These are phyloP conservation scores for Siniperca scherzeri DNA, from an alignment of 2,797 vertebrate genomes.

Conservation along the genomic window DNA sequence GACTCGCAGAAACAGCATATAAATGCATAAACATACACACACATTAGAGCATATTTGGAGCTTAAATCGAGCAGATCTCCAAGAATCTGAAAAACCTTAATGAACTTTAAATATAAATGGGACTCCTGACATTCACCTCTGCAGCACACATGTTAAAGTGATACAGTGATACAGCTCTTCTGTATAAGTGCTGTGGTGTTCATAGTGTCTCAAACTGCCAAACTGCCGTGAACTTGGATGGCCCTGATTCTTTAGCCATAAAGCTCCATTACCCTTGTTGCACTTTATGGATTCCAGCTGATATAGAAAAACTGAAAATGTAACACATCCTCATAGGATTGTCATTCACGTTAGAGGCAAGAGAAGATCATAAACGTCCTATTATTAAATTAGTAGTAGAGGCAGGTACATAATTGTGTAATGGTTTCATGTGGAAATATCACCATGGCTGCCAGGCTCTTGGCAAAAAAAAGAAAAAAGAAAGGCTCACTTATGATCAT, in stretches of 20 bases:
- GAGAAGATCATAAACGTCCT: slow-evolving; percentile 2
- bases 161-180: slow-evolving; percentile 32
- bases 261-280: slow-evolving; percentile 41
- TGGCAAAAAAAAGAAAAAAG: slow-evolving; percentile 4
- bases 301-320: slow-evolving; percentile 39
- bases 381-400: slow-evolving; percentile 26
- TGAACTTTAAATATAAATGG: background rate
- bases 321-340: slow-evolving; percentile 11
- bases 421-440: slow-evolving; percentile 46
- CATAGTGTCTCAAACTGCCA: slow-evolving; percentile 28
- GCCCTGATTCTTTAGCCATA: slow-evolving; percentile 29
- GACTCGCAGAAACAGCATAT: background rate
- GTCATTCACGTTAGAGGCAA: slow-evolving; percentile 10
- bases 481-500: slow-evolving; percentile 26
- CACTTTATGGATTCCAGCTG: slow-evolving; percentile 52
- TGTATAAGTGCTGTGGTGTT: slow-evolving; percentile 27
- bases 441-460: background rate
- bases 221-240: slow-evolving; percentile 46
- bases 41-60: background rate
- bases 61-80: background rate
- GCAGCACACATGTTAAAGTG: slow-evolving; percentile 42
- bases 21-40: slow-evolving; percentile 13
- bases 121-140: slow-evolving; percentile 18
- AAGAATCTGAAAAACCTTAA: background rate
- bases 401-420: slow-evolving; percentile 6